A percentile compares a stretch with the other conserved stretches of the same genome.
phyloP scores from a whole-genome alignment of 1,140 invertebrate genomes.

The Trichomalopsis sarcophagae region DNA sequence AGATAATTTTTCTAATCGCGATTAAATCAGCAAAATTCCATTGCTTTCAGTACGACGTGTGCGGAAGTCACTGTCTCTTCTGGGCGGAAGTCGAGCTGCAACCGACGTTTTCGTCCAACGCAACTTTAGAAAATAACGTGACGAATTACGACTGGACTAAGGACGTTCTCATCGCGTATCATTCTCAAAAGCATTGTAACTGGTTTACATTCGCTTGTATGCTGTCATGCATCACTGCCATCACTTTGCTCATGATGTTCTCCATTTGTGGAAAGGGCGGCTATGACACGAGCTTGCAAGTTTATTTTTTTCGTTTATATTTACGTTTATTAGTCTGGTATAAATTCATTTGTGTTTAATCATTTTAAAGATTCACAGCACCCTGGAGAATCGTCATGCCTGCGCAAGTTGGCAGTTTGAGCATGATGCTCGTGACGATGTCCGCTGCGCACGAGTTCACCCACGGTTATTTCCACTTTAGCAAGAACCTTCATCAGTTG shows the following conservation, averaged over 20 bases:
- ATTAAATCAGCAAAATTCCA: not conserved
- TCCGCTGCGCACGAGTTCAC: conserved; percentile 24
- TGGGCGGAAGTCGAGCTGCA: conserved; percentile 56
- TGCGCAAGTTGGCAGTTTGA: conserved; percentile 56
- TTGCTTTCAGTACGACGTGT: conserved; percentile 55
- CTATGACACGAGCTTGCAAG: conserved; percentile 56
- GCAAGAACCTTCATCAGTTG: conserved; percentile 36
- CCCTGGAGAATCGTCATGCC: conserved; percentile 62
- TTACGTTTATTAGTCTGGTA: too few relatives aligned
- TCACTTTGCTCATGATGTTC: conserved; percentile 59
- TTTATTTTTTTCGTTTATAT: not conserved
- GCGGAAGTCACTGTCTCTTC: conserved; percentile 59
- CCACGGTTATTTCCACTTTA: conserved; percentile 55
- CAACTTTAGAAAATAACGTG: not conserved
- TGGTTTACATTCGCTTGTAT: conserved; percentile 56
- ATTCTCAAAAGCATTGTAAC: conserved; percentile 53
- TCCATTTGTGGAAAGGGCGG: conserved; percentile 61
- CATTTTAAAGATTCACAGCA: conserved; percentile 52
- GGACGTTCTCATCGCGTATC: conserved; percentile 52
- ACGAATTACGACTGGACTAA: conserved; percentile 53
- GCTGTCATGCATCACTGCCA: conserved; percentile 59
- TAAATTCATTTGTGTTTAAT: not conserved
- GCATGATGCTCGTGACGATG: conserved; percentile 53
- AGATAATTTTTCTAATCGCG: not conserved
- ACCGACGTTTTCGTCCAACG: not conserved